Conservation (phyloP, 1,140 invertebrate genomes). For the Neocloeon triangulifer region DNA sequence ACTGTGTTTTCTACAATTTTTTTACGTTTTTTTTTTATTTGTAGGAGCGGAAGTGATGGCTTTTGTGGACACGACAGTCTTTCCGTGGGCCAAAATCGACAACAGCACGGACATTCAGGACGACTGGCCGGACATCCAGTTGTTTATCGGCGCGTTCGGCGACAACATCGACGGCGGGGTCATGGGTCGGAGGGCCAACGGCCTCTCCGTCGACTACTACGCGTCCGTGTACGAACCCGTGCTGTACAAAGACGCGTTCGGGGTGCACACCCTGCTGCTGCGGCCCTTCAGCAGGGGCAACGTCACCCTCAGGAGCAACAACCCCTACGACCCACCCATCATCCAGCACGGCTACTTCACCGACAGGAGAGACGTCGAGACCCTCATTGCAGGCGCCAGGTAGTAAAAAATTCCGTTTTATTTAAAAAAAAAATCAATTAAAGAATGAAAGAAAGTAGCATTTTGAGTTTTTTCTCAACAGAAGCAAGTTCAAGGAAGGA, state of each 20-base stretch:
- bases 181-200: conserved; percentile 36
- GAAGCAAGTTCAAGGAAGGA: too few species aligned
- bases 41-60: conserved; percentile 51
- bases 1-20: too few species aligned
- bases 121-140: conserved; percentile 57
- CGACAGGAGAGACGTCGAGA: conserved; percentile 38
- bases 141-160: conserved; percentile 41
- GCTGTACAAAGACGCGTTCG: conserved; percentile 37
- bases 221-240: conserved; percentile 39
- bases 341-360: conserved; percentile 65
- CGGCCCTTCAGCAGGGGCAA: conserved; percentile 46
- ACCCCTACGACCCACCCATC: conserved; percentile 43
- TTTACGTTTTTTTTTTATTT: too few species aligned
- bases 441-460: too few species aligned
- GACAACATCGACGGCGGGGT: conserved; percentile 55
- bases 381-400: conserved; percentile 20
- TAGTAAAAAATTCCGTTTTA: too few species aligned
- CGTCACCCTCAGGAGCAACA: conserved; percentile 32
- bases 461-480: too few species aligned
- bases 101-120: too few species aligned
- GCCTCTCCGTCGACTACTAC: conserved; percentile 39
- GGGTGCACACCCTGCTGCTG: conserved; percentile 37
- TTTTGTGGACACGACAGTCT: conserved; percentile 37
- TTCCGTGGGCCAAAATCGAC: too few species aligned
- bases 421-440: too few species aligned